Conservation (phyloP, 2,888 invertebrate species). For the Plagodis dolabraria region DNA sequence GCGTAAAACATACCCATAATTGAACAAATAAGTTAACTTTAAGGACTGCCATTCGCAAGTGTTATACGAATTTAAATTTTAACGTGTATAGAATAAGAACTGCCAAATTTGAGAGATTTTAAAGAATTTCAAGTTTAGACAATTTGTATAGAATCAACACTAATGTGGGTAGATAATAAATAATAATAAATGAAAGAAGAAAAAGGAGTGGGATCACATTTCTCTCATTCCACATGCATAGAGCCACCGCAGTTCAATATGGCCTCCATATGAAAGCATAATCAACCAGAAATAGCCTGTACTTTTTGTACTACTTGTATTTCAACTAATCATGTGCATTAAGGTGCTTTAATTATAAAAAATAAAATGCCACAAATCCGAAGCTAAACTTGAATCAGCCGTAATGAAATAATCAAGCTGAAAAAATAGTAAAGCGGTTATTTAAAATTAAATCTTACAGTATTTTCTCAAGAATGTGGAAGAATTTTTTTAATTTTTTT, state of each 20-base stretch:
- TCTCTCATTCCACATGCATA: constrained; percentile 5
- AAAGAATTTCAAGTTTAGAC: too few relatives aligned
- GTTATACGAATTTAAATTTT: too few relatives aligned
- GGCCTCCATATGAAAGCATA: not conserved
- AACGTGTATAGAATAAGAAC: too few relatives aligned
- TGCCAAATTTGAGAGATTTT: too few relatives aligned
- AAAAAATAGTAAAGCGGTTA: too few relatives aligned
- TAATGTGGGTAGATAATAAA: constrained; percentile 44
- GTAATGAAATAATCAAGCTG: too few relatives aligned
- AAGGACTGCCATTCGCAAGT: too few relatives aligned
- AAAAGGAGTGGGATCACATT: constrained; percentile 45
- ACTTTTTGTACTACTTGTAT: not conserved
- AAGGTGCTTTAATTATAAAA: not conserved
- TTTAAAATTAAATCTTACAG: too few relatives aligned
- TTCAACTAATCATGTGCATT: not conserved
- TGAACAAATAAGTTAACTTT: too few relatives aligned
- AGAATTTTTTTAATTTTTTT: too few relatives aligned
- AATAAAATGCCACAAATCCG: not conserved
- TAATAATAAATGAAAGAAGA: constrained; percentile 49
- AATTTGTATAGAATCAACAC: constrained; percentile 12
- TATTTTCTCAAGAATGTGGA: too few relatives aligned
- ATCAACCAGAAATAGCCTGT: not conserved
- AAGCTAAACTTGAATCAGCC: not conserved
- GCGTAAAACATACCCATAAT: too few relatives aligned
- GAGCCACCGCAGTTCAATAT: not conserved